phyloP scores from a whole-genome alignment of 37 sponge, comb jelly and placozoan genomes.

The Geodia barretti region DNA sequence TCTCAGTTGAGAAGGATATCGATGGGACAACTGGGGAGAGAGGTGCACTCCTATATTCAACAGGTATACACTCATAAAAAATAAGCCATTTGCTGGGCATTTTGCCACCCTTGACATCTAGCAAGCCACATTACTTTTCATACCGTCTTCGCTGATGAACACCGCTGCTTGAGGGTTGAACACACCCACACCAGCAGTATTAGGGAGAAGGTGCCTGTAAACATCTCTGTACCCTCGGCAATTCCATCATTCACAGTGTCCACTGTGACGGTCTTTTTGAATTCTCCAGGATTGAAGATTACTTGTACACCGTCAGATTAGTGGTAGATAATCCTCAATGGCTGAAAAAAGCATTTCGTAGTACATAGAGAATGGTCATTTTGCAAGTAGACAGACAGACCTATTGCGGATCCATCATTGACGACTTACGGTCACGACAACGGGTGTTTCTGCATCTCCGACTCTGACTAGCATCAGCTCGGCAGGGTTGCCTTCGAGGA shows the following conservation, averaged over 20 bases:
- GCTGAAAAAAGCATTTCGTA: too few species aligned
- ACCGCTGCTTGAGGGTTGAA: too few species aligned
- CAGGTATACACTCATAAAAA: too few species aligned
- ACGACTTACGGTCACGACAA: slow-evolving; percentile 3
- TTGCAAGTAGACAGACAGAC: too few species aligned
- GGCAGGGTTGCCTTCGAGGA: neutral
- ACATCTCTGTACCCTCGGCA: slow-evolving; percentile 21
- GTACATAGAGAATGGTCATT: too few species aligned
- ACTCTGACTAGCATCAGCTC: slow-evolving; percentile 1
- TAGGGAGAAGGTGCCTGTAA: neutral
- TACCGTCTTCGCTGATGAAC: too few species aligned
- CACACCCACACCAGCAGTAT: neutral
- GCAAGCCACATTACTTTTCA: too few species aligned
- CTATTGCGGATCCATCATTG: neutral
- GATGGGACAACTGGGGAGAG: neutral
- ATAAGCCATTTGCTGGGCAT: too few species aligned
- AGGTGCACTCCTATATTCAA: too few species aligned
- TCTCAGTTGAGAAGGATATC: neutral
- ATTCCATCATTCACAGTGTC: slow-evolving; percentile 34
- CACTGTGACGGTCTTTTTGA: neutral
- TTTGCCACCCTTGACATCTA: too few species aligned
- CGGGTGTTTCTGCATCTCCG: neutral
- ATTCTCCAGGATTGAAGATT: slow-evolving; percentile 21
- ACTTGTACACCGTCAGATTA: neutral
- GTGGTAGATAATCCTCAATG: neutral